These are phyloP conservation scores for Microplitis manilae DNA, from an alignment of 2,888 invertebrate species.

Conservation along the genomic window DNA sequence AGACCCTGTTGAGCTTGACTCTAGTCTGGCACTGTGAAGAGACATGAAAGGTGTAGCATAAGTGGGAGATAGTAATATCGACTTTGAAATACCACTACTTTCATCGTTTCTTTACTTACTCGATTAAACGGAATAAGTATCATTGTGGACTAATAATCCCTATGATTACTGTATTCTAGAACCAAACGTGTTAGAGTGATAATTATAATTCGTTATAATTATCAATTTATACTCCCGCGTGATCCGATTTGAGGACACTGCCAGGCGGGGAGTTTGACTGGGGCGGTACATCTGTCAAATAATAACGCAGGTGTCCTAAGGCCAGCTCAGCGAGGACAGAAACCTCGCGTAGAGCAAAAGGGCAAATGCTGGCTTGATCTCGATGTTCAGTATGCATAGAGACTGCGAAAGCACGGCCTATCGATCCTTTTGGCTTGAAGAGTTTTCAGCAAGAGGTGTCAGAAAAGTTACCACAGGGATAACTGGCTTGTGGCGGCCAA, in stretches of 20 bases:
- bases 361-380: constrained; percentile 77
- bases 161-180: no score
- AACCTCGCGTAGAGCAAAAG: constrained; percentile 81
- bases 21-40: constrained; percentile 78
- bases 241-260: constrained; percentile 44
- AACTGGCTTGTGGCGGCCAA: constrained; percentile 73
- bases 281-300: constrained; percentile 80
- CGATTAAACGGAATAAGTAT: constrained; percentile 57
- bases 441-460: constrained; percentile 77
- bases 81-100: constrained; percentile 67
- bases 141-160: constrained; percentile 35
- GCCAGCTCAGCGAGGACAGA: constrained; percentile 78
- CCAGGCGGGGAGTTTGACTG: constrained; percentile 79
- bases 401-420: constrained; percentile 78
- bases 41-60: constrained; percentile 78
- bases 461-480: constrained; percentile 80
- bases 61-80: constrained; percentile 71
- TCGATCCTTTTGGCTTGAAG: constrained; percentile 75
- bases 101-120: constrained; percentile 75
- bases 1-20: constrained; percentile 81
- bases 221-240: constrained; percentile 42
- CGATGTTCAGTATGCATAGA: constrained; percentile 77
- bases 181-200: no score
- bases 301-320: constrained; percentile 79
- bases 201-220: no score